These are phyloP conservation scores for Dicentrarchus labrax DNA, from an alignment of 2,113 vertebrate genomes.

Conservation along the genomic window DNA sequence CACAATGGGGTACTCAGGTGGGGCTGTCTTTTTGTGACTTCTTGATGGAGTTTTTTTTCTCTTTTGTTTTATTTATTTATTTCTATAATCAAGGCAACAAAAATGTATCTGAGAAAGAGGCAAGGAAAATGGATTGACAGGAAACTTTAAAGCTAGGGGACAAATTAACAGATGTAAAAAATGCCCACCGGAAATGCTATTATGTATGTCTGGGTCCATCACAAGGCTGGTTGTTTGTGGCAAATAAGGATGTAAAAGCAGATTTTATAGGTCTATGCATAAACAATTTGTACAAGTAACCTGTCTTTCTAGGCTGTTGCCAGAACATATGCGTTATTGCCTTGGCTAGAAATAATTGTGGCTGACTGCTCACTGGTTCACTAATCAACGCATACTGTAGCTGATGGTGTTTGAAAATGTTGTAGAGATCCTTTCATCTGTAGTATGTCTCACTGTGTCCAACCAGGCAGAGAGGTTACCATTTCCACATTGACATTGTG, in stretches of 20 bases:
- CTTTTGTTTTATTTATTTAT: slow-evolving; percentile 10
- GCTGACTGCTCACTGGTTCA: not conserved
- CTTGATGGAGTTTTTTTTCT: not conserved
- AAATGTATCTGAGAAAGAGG: not conserved
- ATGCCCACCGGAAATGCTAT: not conserved
- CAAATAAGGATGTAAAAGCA: not conserved
- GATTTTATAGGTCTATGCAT: not conserved
- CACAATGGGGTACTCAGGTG: not conserved
- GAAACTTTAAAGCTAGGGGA: not conserved
- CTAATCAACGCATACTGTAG: not conserved
- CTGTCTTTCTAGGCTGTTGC: not conserved
- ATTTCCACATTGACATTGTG: too few species aligned
- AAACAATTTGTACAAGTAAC: not conserved
- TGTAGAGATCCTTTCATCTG: not conserved
- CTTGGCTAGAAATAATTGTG: not conserved
- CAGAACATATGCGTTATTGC: not conserved
- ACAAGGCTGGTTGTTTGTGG: not conserved
- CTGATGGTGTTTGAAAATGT: not conserved
- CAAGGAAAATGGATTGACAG: not conserved
- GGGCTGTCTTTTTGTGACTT: not conserved
- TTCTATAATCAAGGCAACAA: not conserved
- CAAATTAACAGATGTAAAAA: not conserved
- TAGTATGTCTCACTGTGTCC: not conserved
- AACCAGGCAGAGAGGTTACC: not conserved
- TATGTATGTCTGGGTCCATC: not conserved